Base-by-base conservation (phyloP, 2,888 invertebrate species). In the Eristalis intricaria region DNA sequence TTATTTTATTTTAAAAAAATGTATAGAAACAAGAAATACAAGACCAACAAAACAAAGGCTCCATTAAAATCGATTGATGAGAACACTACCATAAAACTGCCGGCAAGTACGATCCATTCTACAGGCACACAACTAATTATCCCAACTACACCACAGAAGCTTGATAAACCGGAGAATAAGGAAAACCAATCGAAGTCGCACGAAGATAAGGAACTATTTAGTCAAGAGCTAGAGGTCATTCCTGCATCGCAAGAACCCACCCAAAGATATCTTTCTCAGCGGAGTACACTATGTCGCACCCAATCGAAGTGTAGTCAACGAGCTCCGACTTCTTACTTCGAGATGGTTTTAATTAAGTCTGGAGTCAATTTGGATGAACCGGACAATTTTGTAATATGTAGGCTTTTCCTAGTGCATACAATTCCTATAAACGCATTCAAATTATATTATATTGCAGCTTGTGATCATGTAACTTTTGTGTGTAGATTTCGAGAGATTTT, bases 381-480 rank as follows among this genome's bases (percentile, higher is more conserved):
- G 0, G 91, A 92, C n/a, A 90, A 90, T 66, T 91, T 92, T 84
- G 89, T 92, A n/a, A 84, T 93, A 64, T 89, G 91, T 91, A 85
- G 15, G 89, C 76, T 56, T 15, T 0, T 15, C 71, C 8, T 4
- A 7, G 26, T 22, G 4, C 22, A 26, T 56, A 43, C 32, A 26
- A 23, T 43, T 15, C 13, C 15, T n/a, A n/a, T n/a, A 43, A n/a
- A 43, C n/a, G 43, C 15, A 43, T 43, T 43, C 7, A 23, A 10
- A 13, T 50, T 11, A 10, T 32, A 43, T 63, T 15, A 11, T 11
- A 1, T 70, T 81, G 43, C 65, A 91, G 91, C 91, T 32, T 92
- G 92, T 43, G 95, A 95, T 91, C 93, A 93, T 75, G 92, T 94
- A 29, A 92, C 93, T 58, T 93, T 95, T 84, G 92, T 94, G 8